Base-by-base conservation (phyloP, 2,888 invertebrate species). In the Stenodera caucasica region DNA sequence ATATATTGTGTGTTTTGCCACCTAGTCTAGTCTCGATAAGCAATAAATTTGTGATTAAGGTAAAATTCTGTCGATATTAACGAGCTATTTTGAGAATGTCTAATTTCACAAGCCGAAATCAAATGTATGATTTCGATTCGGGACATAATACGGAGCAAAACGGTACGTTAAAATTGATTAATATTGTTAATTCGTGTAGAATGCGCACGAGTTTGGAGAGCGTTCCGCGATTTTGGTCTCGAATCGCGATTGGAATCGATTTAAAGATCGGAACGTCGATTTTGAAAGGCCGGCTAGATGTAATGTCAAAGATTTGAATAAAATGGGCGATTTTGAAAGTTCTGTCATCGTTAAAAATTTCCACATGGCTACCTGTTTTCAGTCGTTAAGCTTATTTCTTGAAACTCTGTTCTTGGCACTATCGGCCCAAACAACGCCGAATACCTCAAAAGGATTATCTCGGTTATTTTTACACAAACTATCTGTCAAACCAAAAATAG, bases 341-440 rank as follows among this genome's bases (percentile, higher is more conserved):
- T 26, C 12, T 23, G 45, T 23, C 45, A 45, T 62, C 62, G 58
- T 62, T 62, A 62, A 62, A 62, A 35, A 61, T 65, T 67, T 67
- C 60, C 62, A 63, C 70, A 57, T 61, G 64, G 64, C 60, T 68
- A 65, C 68, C 68, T 68, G 55, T 68, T 66, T 62, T 60, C 59
- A 55, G 66, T 60, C 63, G 23, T 53, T 32, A 37, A 55, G 52
- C 55, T 35, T 35, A 33, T 51, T 58, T 51, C 55, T 50, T n/a
- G 30, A 54, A 58, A 60, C 51, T 12, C 23, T 30, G 12, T 54
- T 55, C 30, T 49, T 49, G 51, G 51, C 35, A 32, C 59, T 65
- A 63, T 26, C 26, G 2, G 26, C 5, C 65, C 57, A 63, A 62
- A 63, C 55, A 55, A 53, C 67, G 69, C 54, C 54, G 55, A 56